These are phyloP conservation scores for Aeoliscus strigatus DNA, from an alignment of 2,797 vertebrate species.

Conservation along the genomic window DNA sequence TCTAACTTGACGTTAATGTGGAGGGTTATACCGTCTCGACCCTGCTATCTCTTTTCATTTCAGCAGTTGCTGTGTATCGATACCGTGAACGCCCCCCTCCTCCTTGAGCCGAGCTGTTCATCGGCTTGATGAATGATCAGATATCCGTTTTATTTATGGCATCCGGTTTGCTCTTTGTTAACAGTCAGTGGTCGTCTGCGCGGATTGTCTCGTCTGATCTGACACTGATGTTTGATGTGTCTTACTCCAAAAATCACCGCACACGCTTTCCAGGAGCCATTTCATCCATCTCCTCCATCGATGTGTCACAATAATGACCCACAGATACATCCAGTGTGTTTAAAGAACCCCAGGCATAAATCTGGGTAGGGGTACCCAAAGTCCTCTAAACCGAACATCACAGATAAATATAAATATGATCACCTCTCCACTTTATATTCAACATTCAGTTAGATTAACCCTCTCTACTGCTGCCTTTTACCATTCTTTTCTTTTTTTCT, in stretches of 20 bases:
- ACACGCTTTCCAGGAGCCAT: neutral
- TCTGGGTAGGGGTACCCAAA: too few relatives aligned
- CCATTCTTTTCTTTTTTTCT: neutral
- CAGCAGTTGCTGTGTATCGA: conserved; percentile 11
- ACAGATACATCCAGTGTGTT: neutral
- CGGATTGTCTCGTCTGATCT: conserved; percentile 7
- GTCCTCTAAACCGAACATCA: too few relatives aligned
- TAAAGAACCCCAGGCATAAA: too few relatives aligned
- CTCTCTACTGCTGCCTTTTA: neutral
- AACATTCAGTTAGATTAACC: conserved; percentile 6
- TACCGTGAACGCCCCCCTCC: conserved; percentile 39
- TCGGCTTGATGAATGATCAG: neutral
- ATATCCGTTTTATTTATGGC: neutral
- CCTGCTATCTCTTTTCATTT: conserved; percentile 1
- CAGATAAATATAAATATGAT: too few relatives aligned
- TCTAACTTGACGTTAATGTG: conserved; percentile 12
- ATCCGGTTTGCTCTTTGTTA: conserved; percentile 4
- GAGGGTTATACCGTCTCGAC: conserved; percentile 1
- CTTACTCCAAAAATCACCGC: neutral
- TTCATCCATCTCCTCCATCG: neutral
- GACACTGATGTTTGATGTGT: conserved; percentile 1
- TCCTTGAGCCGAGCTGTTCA: conserved; percentile 22
- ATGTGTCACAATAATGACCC: neutral
- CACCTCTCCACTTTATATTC: too few relatives aligned
- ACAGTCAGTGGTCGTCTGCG: neutral